Evolutionary conservation across 2,113 vertebrate genomes (phyloP).

Genomic region (Pteronura brasiliensis): DNA sequence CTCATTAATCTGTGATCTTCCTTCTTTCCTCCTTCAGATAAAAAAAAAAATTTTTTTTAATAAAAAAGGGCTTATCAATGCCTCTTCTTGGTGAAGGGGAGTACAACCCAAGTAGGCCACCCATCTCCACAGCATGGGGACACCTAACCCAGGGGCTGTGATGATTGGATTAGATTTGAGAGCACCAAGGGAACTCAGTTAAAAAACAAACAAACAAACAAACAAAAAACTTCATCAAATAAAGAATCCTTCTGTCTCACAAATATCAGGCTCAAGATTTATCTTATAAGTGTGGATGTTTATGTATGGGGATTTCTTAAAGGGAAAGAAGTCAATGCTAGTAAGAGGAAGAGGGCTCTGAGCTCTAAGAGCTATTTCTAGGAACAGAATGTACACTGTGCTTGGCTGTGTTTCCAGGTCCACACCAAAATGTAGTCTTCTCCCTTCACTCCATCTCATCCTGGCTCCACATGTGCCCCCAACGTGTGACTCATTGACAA

Average conservation of each 20-base stretch:
- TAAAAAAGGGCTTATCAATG: background rate
- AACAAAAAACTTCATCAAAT: background rate
- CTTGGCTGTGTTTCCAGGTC: background rate
- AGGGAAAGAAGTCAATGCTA: too few species aligned
- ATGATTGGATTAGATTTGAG: background rate
- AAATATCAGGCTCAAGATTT: background rate
- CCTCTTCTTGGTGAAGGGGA: background rate
- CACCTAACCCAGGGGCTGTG: too few species aligned
- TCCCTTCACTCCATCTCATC: background rate
- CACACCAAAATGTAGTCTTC: background rate
- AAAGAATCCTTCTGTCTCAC: background rate
- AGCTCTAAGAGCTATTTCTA: background rate
- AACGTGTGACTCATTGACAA: background rate
- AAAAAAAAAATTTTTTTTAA: background rate
- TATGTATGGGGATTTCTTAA: background rate
- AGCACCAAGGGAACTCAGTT: background rate
- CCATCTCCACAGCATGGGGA: fast-evolving
- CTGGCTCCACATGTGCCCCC: fast-evolving
- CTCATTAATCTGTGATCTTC: background rate
- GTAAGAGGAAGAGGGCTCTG: background rate
- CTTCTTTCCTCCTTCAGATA: background rate
- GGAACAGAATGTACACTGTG: background rate
- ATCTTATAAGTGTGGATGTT: background rate
- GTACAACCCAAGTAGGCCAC: fast-evolving
- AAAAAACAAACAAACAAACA: background rate